phyloP scores from a whole-genome alignment of 2,113 vertebrate species.

The Abramis brama region DNA sequence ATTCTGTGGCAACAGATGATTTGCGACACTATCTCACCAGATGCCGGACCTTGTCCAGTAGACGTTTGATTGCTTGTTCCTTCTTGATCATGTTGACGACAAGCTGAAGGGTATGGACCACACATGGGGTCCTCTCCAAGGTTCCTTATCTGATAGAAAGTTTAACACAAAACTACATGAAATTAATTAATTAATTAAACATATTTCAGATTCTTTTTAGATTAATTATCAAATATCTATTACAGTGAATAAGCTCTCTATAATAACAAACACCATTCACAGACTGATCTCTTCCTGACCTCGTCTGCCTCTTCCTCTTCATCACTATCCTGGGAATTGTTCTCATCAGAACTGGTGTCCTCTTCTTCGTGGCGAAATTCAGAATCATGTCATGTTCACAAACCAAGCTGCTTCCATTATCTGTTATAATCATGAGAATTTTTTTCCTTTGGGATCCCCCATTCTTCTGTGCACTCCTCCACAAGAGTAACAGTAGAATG shows the following conservation, averaged over 20 bases:
- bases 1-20: slow-evolving; percentile 45
- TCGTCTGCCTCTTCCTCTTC: slow-evolving; percentile 33
- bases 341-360: neutral
- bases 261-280: slow-evolving; percentile 50
- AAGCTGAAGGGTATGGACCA: slow-evolving; percentile 41
- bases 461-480: slow-evolving; percentile 33
- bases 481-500: slow-evolving; percentile 37
- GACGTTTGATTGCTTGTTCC: slow-evolving; percentile 21
- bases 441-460: slow-evolving; percentile 45
- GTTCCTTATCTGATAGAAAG: slow-evolving; percentile 32
- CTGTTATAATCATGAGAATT: slow-evolving; percentile 42
- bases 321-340: neutral
- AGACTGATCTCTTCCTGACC: slow-evolving; percentile 14
- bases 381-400: neutral
- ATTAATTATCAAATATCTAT: slow-evolving; percentile 45
- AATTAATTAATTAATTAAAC: neutral
- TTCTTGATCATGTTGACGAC: slow-evolving; percentile 45
- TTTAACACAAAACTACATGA: slow-evolving; percentile 13
- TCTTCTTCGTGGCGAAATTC: neutral
- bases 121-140: slow-evolving; percentile 39
- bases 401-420: slow-evolving; percentile 36
- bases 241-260: slow-evolving; percentile 50
- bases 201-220: slow-evolving; percentile 6
- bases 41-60: slow-evolving; percentile 36
- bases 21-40: slow-evolving; percentile 16